These are phyloP conservation scores for Drosophila varians DNA, from an alignment of 1,140 invertebrate species.

Conservation along the genomic window DNA sequence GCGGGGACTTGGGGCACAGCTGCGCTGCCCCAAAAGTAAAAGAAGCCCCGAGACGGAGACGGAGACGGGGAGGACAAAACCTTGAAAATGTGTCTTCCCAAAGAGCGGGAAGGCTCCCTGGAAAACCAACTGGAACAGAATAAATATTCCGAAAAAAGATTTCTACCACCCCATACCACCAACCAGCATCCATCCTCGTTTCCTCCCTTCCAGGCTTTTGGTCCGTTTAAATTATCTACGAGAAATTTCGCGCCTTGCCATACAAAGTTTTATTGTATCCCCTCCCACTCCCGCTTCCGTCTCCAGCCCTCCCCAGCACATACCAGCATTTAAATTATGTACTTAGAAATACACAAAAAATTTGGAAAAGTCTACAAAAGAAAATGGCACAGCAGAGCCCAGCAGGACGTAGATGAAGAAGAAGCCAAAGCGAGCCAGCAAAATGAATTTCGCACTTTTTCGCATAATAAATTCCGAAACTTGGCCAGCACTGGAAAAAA, in stretches of 20 bases:
- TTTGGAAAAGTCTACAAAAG: conserved; percentile 76
- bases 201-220: not conserved
- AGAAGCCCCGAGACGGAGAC: too few relatives aligned
- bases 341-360: conserved; percentile 82
- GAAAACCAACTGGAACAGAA: conserved; percentile 53
- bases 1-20: conserved; percentile 56
- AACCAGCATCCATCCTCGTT: conserved; percentile 1
- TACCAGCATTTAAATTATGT: conserved; percentile 81
- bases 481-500: conserved; percentile 66
- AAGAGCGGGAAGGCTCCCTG: conserved; percentile 22
- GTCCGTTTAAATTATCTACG: conserved; percentile 77
- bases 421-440: conserved; percentile 50
- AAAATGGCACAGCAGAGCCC: conserved; percentile 66
- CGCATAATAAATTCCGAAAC: conserved; percentile 83
- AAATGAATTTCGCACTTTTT: conserved; percentile 84
- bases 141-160: conserved; percentile 50
- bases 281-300: not conserved
- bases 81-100: conserved; percentile 73
- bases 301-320: conserved; percentile 16
- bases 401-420: conserved; percentile 56
- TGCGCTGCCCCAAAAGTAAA: conserved; percentile 51
- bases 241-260: conserved; percentile 72
- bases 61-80: conserved; percentile 47
- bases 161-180: conserved; percentile 13
- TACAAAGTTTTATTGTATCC: conserved; percentile 79